Percentiles rank a stretch among this genome's conserved stretches.
These are phyloP conservation scores for honey bee (Apis mellifera) DNA, from an alignment of 1,140 invertebrate species.

Conservation along the genomic window DNA sequence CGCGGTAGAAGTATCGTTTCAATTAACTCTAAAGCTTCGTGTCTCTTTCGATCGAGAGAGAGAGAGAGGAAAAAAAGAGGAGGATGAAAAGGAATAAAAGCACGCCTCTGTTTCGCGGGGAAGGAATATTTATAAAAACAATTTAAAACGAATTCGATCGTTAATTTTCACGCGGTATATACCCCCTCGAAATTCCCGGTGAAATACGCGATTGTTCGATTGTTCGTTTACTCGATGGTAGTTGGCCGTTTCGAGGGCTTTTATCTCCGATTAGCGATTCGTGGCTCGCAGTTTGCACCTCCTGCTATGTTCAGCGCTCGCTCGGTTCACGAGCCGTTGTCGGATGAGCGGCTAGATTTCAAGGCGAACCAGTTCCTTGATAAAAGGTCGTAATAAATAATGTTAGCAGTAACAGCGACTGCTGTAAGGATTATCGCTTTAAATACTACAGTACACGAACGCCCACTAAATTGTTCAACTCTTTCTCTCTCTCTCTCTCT, in stretches of 20 bases:
- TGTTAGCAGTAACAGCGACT: constrained; percentile 44
- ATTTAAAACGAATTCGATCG: not conserved
- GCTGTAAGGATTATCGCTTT: constrained; percentile 59
- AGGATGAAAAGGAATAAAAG: not conserved
- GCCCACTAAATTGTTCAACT: constrained; percentile 55
- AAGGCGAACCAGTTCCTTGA: constrained; percentile 61
- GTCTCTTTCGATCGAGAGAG: not conserved
- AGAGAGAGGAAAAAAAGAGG: too few species aligned
- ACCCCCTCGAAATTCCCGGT: not conserved
- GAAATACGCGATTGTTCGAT: not conserved
- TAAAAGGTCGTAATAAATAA: constrained; percentile 65
- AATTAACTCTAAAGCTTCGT: not conserved
- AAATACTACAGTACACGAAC: constrained; percentile 55
- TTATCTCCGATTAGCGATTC: constrained; percentile 37
- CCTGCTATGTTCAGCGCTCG: constrained; percentile 10
- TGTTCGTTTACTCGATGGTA: not conserved
- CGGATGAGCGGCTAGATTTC: constrained; percentile 58
- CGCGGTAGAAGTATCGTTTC: not conserved
- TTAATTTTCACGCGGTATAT: not conserved
- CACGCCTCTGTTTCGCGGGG: too few species aligned
- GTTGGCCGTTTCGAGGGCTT: not conserved
- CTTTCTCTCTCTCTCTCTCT: too few species aligned
- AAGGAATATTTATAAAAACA: not conserved
- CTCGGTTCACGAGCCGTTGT: constrained; percentile 36
- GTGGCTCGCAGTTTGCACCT: constrained; percentile 14